Base-by-base conservation (phyloP, 2,888 invertebrate species). In the Pristionchus exspectatus region DNA sequence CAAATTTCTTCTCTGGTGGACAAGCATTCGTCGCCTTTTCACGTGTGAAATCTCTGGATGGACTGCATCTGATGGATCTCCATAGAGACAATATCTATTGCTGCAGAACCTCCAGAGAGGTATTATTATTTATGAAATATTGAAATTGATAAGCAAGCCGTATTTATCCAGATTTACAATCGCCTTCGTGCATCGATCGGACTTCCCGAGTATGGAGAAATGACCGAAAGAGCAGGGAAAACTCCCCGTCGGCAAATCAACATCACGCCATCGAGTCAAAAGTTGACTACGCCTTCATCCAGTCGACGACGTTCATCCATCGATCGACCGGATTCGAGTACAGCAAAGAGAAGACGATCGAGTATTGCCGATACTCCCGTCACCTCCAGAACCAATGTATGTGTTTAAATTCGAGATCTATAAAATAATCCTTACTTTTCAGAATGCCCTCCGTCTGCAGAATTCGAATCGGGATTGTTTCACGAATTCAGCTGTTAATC, bases 61-160 rank as follows among this genome's bases (percentile, higher is more conserved):
- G 91, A 44, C 56, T 91, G 3, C 90, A 91, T 74, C 63, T 91
- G 33, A 83, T 90, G 44, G 91, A 90, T 30, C 85, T 89, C n/a
- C 10, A 33, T 63, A 30, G 38, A 2, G 50, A 27, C 33, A 90
- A 86, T 24, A 90, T 90, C 30, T 54, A 21, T 21, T 33, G 30
- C n/a, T 54, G 81, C 56, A 18, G 5, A 1, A 59, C 33, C 9
- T 59, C 81, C 9, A 30, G 83, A 3, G 38, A 83, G 27, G 90
- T 72, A 10, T 38, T 5, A 5, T n/a, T n/a, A 9, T 7, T 69
- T 24, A 7, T 9, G 27, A 12, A 77, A 5, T 27, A 16, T 5
- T 77, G 30, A 77, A 18, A 38, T 38, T 5, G 9, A 33, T 12
- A n/a, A 38, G 38, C 10, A 77, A 21, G 5, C 9, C 27, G 77